Evolutionary conservation across 1,140 invertebrate genomes (phyloP).

Genomic region (Hormaphis cornu): DNA sequence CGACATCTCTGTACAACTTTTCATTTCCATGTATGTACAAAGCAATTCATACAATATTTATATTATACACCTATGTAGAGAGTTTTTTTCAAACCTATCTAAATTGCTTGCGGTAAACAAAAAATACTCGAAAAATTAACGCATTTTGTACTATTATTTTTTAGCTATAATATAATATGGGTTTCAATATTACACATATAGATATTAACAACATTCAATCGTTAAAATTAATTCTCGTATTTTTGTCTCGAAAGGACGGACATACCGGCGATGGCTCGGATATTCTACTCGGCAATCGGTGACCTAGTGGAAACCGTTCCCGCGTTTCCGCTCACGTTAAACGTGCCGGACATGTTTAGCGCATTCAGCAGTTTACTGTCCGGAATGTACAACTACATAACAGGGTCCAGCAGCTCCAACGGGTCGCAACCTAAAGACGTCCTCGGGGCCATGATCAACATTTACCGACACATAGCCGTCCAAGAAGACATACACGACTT

Average conservation of each 20-base stretch:
- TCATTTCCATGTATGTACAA: too few species aligned
- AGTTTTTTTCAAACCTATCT: too few species aligned
- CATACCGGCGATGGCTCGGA: background rate
- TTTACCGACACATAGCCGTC: conserved; percentile 9
- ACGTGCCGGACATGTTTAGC: conserved; percentile 19
- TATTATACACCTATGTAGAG: too few species aligned
- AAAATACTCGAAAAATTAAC: too few species aligned
- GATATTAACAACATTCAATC: too few species aligned
- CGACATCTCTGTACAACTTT: too few species aligned
- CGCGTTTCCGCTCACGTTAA: conserved; percentile 15
- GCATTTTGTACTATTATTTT: too few species aligned
- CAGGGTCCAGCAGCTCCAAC: background rate
- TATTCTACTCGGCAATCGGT: conserved; percentile 22
- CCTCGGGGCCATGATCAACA: background rate
- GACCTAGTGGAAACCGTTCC: conserved; percentile 5
- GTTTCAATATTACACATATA: too few species aligned
- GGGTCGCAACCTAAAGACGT: conserved; percentile 13
- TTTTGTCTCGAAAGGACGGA: background rate
- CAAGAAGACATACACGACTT: conserved; percentile 20
- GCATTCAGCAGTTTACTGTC: conserved; percentile 15
- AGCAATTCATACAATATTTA: too few species aligned
- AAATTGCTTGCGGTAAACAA: too few species aligned
- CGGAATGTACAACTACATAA: conserved; percentile 21
- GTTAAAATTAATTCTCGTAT: background rate
- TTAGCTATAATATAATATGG: too few species aligned